Evolutionary conservation across 2,888 invertebrate genomes (phyloP).

Genomic region (Lasius fuliginosus): DNA sequence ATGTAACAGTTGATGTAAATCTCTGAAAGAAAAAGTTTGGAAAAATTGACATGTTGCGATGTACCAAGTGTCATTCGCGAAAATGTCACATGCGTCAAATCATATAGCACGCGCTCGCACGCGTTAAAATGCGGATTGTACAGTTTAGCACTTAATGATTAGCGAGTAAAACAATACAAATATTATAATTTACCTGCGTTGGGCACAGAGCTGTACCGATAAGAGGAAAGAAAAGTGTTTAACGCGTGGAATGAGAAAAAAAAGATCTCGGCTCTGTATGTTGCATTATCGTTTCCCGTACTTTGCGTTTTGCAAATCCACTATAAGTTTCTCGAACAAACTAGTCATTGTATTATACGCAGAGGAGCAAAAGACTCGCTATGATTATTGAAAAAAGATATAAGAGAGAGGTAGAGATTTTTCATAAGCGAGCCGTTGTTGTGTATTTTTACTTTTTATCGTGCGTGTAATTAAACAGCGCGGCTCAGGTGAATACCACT

Average conservation of each 20-base stretch:
- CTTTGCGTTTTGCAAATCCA: slow-evolving; percentile 71
- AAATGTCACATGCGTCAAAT: slow-evolving; percentile 50
- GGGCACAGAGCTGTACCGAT: slow-evolving; percentile 5
- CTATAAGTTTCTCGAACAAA: slow-evolving; percentile 77
- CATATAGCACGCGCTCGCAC: slow-evolving; percentile 34
- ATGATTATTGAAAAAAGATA: slow-evolving; percentile 67
- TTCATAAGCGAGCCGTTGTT: slow-evolving; percentile 61
- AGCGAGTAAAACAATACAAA: slow-evolving; percentile 63
- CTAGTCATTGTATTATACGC: slow-evolving; percentile 80
- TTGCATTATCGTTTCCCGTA: slow-evolving; percentile 64
- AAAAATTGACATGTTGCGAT: slow-evolving; percentile 25
- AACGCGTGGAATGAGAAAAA: slow-evolving; percentile 34
- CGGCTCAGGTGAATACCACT: slow-evolving; percentile 80
- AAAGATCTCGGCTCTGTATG: slow-evolving; percentile 24
- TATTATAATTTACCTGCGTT: slow-evolving; percentile 66
- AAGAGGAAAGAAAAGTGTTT: slow-evolving; percentile 56
- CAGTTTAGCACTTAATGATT: slow-evolving; percentile 55
- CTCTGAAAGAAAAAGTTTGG: not conserved
- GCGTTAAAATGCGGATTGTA: slow-evolving; percentile 56
- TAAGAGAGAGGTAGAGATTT: slow-evolving; percentile 44
- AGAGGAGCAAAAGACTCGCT: slow-evolving; percentile 67
- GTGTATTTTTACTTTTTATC: slow-evolving; percentile 46
- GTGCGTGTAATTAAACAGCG: slow-evolving; percentile 59
- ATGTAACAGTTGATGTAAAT: not conserved
- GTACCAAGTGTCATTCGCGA: slow-evolving; percentile 81